A percentile compares a stretch with the other conserved stretches of the same genome.
These are phyloP conservation scores for Rana temporaria DNA, from an alignment of 2,113 vertebrate genomes.

Conservation along the genomic window DNA sequence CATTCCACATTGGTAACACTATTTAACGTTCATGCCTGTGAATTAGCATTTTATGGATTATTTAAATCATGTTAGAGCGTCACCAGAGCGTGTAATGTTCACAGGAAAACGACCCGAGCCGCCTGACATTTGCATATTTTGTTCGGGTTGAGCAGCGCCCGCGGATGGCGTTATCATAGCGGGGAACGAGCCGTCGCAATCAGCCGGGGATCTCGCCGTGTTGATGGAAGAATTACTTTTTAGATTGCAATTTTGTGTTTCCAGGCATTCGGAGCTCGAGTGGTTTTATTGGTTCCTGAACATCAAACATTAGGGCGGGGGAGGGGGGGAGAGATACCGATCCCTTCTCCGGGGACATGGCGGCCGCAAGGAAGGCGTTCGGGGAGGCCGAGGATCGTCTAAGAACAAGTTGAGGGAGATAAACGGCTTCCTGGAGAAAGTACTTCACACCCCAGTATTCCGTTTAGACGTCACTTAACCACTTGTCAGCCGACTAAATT, in stretches of 20 bases:
- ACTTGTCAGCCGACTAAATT: no score
- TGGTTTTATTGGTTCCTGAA: slow-evolving; percentile 21
- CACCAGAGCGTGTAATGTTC: slow-evolving; percentile 34
- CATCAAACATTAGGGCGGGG: slow-evolving; percentile 16
- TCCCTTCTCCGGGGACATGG: no score
- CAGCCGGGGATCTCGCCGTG: neutral
- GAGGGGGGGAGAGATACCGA: neutral
- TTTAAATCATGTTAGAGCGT: slow-evolving; percentile 43
- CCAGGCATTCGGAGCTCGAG: neutral
- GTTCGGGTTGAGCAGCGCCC: neutral
- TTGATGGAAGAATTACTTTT: neutral
- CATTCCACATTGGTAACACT: slow-evolving; percentile 14
- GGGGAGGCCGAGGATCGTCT: no score
- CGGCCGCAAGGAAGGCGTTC: no score
- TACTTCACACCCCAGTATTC: no score
- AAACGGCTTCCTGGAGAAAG: no score
- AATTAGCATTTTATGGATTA: slow-evolving; percentile 48
- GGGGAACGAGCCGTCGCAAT: neutral
- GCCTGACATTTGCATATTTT: slow-evolving; percentile 39
- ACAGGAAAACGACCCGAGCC: slow-evolving; percentile 5
- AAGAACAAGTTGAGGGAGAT: no score
- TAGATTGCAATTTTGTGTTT: neutral
- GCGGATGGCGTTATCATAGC: slow-evolving; percentile 31
- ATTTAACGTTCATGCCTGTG: slow-evolving; percentile 23
- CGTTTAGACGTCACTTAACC: no score